phyloP scores from a whole-genome alignment of 2,888 invertebrate genomes.

The Macrophya annulata region DNA sequence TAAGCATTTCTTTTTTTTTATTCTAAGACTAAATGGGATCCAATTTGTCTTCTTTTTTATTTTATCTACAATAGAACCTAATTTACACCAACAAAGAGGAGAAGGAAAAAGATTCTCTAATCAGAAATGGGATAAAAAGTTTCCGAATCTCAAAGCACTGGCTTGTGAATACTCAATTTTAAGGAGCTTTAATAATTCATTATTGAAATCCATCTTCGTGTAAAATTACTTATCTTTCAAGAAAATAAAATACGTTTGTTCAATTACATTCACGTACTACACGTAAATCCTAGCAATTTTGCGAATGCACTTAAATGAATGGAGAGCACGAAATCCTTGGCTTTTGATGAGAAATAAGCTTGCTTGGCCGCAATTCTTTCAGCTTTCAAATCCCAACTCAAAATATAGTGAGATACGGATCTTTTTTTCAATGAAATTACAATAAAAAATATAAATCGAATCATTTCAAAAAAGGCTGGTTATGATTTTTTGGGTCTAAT shows the following conservation, averaged over 20 bases:
- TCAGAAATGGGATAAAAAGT: neutral
- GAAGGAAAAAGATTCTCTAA: neutral
- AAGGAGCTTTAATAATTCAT: neutral
- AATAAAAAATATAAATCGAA: neutral
- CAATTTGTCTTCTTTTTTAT: neutral
- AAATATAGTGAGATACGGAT: neutral
- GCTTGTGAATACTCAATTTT: neutral
- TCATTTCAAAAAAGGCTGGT: neutral
- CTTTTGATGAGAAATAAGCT: neutral
- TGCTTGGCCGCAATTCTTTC: neutral
- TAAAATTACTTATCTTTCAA: neutral
- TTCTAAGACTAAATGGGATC: conserved; percentile 10
- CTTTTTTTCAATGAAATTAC: neutral
- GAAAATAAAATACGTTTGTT: neutral
- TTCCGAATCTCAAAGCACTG: neutral
- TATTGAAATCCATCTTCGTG: neutral
- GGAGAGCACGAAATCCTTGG: conserved; percentile 30
- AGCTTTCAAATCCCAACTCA: neutral
- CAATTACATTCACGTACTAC: neutral
- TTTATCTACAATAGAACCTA: neutral
- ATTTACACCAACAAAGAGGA: neutral
- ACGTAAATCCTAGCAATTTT: conserved; percentile 35
- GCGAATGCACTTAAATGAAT: conserved; percentile 36
- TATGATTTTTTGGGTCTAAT: neutral
- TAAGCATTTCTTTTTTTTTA: neutral